Conservation (phyloP, 2,797 vertebrate species). For the Erpetoichthys calabaricus region DNA sequence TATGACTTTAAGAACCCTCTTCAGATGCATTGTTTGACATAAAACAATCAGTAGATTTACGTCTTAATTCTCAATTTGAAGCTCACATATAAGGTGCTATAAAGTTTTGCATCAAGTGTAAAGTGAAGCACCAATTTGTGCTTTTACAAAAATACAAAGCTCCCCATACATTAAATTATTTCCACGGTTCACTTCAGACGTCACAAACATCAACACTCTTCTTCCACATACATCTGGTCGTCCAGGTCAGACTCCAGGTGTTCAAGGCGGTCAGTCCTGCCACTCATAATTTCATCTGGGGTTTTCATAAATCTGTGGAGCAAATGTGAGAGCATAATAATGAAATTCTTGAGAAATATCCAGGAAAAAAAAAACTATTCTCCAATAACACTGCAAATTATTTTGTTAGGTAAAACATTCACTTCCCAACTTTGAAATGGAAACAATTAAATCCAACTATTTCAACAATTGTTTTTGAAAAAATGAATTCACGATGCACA, state of each 20-base stretch:
- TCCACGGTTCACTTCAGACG: conserved; percentile 20
- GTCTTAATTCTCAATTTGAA: conserved; percentile 6
- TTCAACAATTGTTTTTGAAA: too few relatives aligned
- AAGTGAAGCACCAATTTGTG: conserved; percentile 13
- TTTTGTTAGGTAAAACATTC: too few relatives aligned
- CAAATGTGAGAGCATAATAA: not conserved
- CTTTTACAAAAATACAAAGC: not conserved
- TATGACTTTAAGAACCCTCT: too few relatives aligned
- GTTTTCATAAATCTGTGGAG: conserved; percentile 89
- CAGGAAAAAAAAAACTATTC: too few relatives aligned
- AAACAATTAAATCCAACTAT: too few relatives aligned
- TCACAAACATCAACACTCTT: conserved; percentile 67
- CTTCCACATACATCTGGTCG: conserved; percentile 88
- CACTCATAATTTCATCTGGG: conserved; percentile 94
- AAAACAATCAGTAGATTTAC: conserved; percentile 8
- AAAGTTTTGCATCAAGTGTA: conserved; percentile 4
- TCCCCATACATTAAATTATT: conserved; percentile 14
- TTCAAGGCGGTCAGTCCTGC: conserved; percentile 85
- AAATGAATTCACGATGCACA: too few relatives aligned
- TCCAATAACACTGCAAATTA: too few relatives aligned
- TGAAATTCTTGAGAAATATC: not conserved
- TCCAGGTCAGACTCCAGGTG: conserved; percentile 90
- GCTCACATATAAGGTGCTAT: not conserved
- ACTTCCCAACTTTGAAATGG: too few relatives aligned
- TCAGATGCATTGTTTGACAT: not conserved